Base-by-base conservation (phyloP, 2,797 vertebrate species). In the Scolopax bukidnonensis region DNA sequence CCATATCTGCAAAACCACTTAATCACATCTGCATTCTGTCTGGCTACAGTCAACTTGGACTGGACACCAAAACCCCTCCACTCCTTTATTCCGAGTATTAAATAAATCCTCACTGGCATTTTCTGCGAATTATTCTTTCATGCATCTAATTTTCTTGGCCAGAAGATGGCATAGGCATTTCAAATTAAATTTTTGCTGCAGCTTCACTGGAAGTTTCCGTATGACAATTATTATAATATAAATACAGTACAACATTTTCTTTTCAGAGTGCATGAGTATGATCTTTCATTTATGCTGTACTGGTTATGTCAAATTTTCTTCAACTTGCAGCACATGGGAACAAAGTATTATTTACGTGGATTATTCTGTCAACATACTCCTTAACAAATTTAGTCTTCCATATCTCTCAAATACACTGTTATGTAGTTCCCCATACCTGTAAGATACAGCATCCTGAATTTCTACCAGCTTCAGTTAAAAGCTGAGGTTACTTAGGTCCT, bases 81-180 rank as follows among this genome's bases (percentile, higher is more conserved):
- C 69, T 88, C 43, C 53, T 73, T 87, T 87, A 38, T 75, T 78
- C 82, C 74, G 45, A 87, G 27, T 70, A 86, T 75, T 91, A 65
- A 36, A 16, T 63, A 63, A 79, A 73, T 95, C 23, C n/a, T 90
- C 18, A 28, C 15, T 88, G n/a, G 28, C 59, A 32, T 88, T 94
- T 87, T 74, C 84, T 87, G 81, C 51, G 85, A 77, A 56, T 74
- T 93, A 60, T 32, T 82, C 56, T 80, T 84, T 76, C 85, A 56
- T 53, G 70, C 27, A 13, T 93, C 80, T 84, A 67, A 94, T 93
- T 95, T 93, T 84, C 74, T 90, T 87, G 87, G 83, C 91, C 89
- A 94, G 89, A 93, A 96, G 96, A 89, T 95, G 94, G 93, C 94
- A 96, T n/a, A 95, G 69, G 70, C 70, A 95, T 96, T 96, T 96